A percentile compares a stretch with the other conserved stretches of the same genome.
phyloP scores from a whole-genome alignment of 2,888 invertebrate genomes.

The Troides oblongomaculatus region DNA sequence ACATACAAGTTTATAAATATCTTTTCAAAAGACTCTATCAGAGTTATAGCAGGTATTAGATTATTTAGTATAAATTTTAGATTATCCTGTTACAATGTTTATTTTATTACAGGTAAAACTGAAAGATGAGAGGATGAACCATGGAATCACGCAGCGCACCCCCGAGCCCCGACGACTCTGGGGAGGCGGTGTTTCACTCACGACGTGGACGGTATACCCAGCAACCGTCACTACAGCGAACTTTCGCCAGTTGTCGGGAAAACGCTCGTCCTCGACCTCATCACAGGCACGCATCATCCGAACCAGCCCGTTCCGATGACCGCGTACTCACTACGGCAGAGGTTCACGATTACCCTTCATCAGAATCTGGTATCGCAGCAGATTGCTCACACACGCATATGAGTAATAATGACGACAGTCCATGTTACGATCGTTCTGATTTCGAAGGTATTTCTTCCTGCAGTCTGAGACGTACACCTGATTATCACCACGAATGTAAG shows the following conservation, averaged over 20 bases:
- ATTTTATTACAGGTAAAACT: conserved; percentile 48
- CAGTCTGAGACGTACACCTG: conserved; percentile 64
- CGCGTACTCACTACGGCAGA: conserved; percentile 72
- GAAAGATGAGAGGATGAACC: conserved; percentile 74
- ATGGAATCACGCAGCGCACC: conserved; percentile 80
- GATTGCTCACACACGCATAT: conserved; percentile 74
- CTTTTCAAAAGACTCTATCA: no score
- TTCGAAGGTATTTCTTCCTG: conserved; percentile 71
- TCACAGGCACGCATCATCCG: conserved; percentile 70
- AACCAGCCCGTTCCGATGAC: conserved; percentile 73
- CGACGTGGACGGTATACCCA: conserved; percentile 85
- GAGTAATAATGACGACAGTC: conserved; percentile 72
- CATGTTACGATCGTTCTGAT: conserved; percentile 72
- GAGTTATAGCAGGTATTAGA: no score
- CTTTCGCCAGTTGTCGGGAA: conserved; percentile 73
- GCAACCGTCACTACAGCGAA: conserved; percentile 75
- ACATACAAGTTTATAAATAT: no score
- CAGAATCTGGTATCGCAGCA: conserved; percentile 76
- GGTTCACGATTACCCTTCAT: conserved; percentile 77
- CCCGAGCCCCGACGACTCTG: conserved; percentile 79
- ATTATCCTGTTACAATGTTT: background rate
- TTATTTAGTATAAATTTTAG: background rate
- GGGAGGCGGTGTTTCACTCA: conserved; percentile 85
- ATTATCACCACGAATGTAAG: conserved; percentile 71
- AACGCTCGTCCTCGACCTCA: conserved; percentile 62